A percentile compares a stretch with the other conserved stretches of the same genome.
phyloP scores from a whole-genome alignment of 2,797 vertebrate genomes.

The Phalloptychus januarius region DNA sequence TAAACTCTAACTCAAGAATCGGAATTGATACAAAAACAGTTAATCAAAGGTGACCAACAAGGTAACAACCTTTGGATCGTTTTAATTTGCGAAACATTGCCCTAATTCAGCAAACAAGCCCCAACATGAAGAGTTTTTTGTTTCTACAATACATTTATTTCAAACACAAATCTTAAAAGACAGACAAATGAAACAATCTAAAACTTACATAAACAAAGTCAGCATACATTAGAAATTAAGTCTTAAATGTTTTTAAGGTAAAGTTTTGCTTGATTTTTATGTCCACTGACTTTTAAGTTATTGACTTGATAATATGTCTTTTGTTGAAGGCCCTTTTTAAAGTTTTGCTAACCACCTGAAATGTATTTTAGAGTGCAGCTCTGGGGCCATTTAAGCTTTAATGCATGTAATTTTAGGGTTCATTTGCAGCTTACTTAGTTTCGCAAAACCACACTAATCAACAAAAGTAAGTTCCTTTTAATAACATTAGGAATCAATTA shows the following conservation, averaged over 20 bases:
- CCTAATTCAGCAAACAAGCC: neutral
- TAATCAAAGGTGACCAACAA: neutral
- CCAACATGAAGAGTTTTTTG: neutral
- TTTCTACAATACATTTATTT: neutral
- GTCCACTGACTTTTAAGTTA: neutral
- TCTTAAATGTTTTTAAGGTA: neutral
- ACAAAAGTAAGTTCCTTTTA: neutral
- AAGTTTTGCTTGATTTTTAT: neutral
- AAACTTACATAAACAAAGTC: neutral
- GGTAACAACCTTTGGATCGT: neutral
- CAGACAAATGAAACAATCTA: neutral
- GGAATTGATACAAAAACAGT: neutral
- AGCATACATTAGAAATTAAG: no score
- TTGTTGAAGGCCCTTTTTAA: neutral
- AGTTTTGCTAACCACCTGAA: neutral
- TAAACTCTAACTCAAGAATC: neutral
- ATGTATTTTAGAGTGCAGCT: neutral
- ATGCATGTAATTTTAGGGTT: constrained; percentile 1
- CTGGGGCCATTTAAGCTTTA: constrained; percentile 24
- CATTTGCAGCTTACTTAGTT: neutral
- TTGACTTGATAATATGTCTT: neutral
- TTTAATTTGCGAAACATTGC: neutral
- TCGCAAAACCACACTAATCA: neutral
- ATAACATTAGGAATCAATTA: constrained; percentile 1
- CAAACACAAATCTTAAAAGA: neutral